Percentiles rank a stretch among this genome's conserved stretches.
These are phyloP conservation scores for Alosa alosa DNA, from an alignment of 2,113 vertebrate genomes.

Conservation along the genomic window DNA sequence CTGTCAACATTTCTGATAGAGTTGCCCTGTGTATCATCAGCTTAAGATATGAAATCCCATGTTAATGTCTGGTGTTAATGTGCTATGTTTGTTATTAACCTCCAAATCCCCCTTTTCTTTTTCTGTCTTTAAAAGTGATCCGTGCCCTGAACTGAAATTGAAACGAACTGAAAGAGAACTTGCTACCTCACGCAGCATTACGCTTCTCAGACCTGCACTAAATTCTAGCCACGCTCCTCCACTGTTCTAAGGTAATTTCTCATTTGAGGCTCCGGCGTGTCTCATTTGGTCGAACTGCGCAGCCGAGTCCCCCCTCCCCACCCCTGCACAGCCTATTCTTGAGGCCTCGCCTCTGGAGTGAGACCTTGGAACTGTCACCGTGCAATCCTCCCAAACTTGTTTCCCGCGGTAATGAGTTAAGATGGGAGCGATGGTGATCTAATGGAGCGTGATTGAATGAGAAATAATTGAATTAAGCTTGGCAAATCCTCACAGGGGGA, in stretches of 20 bases:
- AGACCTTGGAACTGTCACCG: conserved; percentile 28
- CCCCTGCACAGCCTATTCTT: neutral
- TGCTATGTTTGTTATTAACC: too few relatives aligned
- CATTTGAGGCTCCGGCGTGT: neutral
- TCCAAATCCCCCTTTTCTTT: too few relatives aligned
- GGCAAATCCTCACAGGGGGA: conserved; percentile 41
- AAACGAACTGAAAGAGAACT: neutral
- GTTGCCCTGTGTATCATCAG: too few relatives aligned
- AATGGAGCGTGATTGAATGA: conserved; percentile 49
- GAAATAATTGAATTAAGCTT: conserved; percentile 51
- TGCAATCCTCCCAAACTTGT: conserved; percentile 31
- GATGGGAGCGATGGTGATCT: conserved; percentile 41
- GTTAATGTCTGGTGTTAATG: too few relatives aligned
- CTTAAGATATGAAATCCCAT: too few relatives aligned
- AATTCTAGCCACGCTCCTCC: neutral
- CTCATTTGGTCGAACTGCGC: neutral
- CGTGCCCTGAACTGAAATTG: too few relatives aligned
- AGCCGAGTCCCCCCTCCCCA: neutral
- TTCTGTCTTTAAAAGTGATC: neutral
- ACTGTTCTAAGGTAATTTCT: neutral
- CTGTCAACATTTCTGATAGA: too few relatives aligned
- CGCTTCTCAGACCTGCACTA: neutral
- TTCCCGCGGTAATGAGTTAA: conserved; percentile 41
- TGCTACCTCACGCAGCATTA: neutral
- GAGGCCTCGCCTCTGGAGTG: conserved; percentile 27